phyloP scores from a whole-genome alignment of 2,797 vertebrate species.

The Lepilemur septentrionalis region DNA sequence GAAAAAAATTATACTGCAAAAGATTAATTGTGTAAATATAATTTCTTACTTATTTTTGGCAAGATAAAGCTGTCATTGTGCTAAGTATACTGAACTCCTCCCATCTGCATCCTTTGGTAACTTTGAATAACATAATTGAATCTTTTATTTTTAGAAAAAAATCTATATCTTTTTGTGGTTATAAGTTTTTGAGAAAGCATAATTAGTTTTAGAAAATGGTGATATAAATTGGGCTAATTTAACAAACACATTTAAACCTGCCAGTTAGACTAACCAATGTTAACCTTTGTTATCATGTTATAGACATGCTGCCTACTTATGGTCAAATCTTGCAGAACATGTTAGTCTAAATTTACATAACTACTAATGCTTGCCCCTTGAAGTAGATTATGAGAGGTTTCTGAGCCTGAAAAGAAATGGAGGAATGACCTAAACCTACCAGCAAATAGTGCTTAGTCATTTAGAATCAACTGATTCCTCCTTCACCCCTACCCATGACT shows the following conservation, averaged over 20 bases:
- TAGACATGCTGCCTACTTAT: neutral
- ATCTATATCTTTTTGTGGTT: neutral
- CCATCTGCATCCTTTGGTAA: neutral
- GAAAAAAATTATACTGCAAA: neutral
- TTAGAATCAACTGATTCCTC: neutral
- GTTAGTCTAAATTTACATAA: neutral
- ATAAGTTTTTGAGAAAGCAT: neutral
- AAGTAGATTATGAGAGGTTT: neutral
- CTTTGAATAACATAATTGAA: neutral
- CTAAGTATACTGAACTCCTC: neutral
- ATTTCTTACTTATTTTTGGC: neutral
- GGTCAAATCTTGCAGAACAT: neutral
- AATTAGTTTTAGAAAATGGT: neutral
- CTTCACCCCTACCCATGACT: rapidly evolving
- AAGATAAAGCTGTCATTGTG: neutral
- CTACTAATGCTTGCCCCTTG: neutral
- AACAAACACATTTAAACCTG: neutral
- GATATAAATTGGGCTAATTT: neutral
- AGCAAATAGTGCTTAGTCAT: neutral
- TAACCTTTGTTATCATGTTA: neutral
- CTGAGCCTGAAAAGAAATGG: neutral
- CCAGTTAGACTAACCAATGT: neutral
- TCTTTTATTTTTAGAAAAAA: neutral
- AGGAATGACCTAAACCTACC: neutral
- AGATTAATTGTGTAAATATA: neutral